These are phyloP conservation scores for Ditylenchus dipsaci DNA, from an alignment of 1,140 invertebrate species.

Conservation along the genomic window DNA sequence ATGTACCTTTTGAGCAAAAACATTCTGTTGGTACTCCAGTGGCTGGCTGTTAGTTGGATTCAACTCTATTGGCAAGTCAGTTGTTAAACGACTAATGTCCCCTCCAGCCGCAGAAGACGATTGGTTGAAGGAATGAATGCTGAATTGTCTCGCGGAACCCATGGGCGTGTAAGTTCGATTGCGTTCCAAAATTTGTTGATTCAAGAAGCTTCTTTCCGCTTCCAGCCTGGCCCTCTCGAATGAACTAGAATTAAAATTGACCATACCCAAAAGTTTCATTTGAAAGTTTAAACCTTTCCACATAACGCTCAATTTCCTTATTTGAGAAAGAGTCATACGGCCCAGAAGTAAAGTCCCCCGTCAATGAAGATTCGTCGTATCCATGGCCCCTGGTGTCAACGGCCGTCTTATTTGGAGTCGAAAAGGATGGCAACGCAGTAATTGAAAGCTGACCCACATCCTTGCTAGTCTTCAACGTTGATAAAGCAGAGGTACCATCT, in stretches of 20 bases:
- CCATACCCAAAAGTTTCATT: too few relatives aligned
- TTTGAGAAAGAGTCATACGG: slow-evolving; percentile 4
- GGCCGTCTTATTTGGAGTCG: too few relatives aligned
- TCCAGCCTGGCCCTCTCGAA: slow-evolving; percentile 37
- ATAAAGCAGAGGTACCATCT: slow-evolving; percentile 4
- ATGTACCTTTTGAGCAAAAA: slow-evolving; percentile 29
- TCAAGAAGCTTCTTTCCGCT: slow-evolving; percentile 39
- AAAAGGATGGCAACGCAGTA: background rate
- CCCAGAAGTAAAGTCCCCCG: too few relatives aligned
- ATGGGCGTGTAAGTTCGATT: background rate
- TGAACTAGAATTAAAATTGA: background rate
- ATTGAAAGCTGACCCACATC: slow-evolving; percentile 19
- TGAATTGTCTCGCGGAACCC: background rate
- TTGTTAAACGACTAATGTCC: background rate
- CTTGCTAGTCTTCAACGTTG: slow-evolving; percentile 6
- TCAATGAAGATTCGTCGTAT: background rate
- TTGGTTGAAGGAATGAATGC: background rate
- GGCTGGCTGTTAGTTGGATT: slow-evolving; percentile 15
- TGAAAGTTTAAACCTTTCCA: slow-evolving; percentile 3
- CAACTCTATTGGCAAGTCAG: slow-evolving; percentile 1
- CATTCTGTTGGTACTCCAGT: slow-evolving; percentile 19
- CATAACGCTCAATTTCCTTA: slow-evolving; percentile 30
- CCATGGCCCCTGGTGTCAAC: too few relatives aligned
- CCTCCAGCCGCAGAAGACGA: background rate
- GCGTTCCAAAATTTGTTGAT: slow-evolving; percentile 44